Evolutionary conservation across 2,113 vertebrate species (phyloP), one percentile per base, ranked within the genome.

Genomic region (Silurus glanis): DNA sequence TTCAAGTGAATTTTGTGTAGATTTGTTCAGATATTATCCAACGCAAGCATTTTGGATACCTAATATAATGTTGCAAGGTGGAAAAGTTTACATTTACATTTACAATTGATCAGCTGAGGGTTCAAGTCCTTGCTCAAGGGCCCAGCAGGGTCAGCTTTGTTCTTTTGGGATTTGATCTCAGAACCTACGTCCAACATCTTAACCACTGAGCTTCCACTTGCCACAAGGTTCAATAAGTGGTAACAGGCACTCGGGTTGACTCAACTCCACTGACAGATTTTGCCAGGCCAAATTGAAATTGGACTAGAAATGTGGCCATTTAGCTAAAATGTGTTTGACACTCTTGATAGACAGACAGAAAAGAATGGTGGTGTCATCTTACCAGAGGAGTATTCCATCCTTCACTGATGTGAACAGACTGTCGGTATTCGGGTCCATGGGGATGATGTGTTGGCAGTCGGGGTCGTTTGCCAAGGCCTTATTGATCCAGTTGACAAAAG

Each of bases 401-500:
- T 96, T 95, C 80, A 99, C 96, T 0, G 96, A 98, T 83, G 94
- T 95, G 91, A 99, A 99, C 82, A 99, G 97, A 88, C 95, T 98
- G 56, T 93, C 93, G 37, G 96, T 94, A 1, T 90, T 90, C 0
- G 98, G 97, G 88, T 98, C 92, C 96, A 99, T 97, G 67, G 98
- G 98, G 49, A 99, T 91, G 37, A 99, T 93, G 89, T 99, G 97
- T 78, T 92, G 91, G 89, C 97, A 98, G 93, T 99, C 97, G 51
- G 96, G 92, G 91, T 99, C 98, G 84, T 96, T 95, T 58, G 94
- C 95, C 86, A 99, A 93, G 89, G 97, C 94, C 93, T 98, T 99
- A 95, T 99, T 99, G 93, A 99, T 96, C 98, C 98, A 99, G 92
- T 98, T 97, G 78, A 97, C 97, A 93, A 99, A 99, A 28, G 98